Base-by-base conservation (phyloP, 1,140 invertebrate species). In the Hirudo medicinalis region DNA sequence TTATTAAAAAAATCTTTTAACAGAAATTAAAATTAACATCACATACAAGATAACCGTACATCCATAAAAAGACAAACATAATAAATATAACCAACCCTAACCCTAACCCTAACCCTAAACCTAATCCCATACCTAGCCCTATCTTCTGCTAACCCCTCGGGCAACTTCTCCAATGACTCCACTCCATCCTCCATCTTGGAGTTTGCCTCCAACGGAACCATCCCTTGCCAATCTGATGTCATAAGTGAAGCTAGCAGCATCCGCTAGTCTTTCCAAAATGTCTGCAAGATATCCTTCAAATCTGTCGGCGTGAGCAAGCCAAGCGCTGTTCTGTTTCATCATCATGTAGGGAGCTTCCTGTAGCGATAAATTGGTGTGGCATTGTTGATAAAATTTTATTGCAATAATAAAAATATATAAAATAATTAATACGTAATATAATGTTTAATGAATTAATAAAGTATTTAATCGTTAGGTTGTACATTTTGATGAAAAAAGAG, bases 81-180 rank as follows among this genome's bases (percentile, higher is more conserved):
- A 29, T 0, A 22, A 20, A 55, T 17, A 55, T 25, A 20, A 20
- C 43, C 29, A 70, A 11, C n/a, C 32, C 60, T 27, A 63, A 63
- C 25, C 19, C 60, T 63, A 11, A 27, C 36, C 1, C 20, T 20
- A 40, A 54, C 53, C 32, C 0, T 54, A 20, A 20, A 49, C 68
- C 19, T 40, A 40, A 19, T 49, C 17, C 43, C 15, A 32, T 27
- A 60, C 60, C 9, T 36, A 36, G 6, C 2, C 32, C 32, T 6
- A 36, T 36, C 32, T 49, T 49, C 27, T 3, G 63, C 74, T 60
- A 53, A 76, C 75, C 74, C 76, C 73, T 49, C 71, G 9, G 43
- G 76, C 73, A 5, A 78, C 72, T 74, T 78, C 77, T 17, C 77
- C 74, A 54, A 36, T n/a, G 75, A 78, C 77, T 66, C 77, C 77